These are phyloP conservation scores for Cremastinae sp. DNA, from an alignment of 2,888 invertebrate species.

Conservation along the genomic window DNA sequence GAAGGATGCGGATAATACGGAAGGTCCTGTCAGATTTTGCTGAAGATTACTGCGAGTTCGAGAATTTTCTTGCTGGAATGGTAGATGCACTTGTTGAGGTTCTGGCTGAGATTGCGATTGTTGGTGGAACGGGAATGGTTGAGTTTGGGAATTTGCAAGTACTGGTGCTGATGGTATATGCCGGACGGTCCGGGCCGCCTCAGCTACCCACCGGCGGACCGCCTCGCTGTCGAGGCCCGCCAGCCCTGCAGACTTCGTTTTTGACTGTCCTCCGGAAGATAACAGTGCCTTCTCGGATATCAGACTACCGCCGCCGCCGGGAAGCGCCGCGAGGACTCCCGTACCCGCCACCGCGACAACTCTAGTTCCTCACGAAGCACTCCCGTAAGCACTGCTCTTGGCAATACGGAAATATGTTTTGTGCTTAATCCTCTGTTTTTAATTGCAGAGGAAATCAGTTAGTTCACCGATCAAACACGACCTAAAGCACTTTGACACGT, in stretches of 20 bases:
- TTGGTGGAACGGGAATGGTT: constrained; percentile 67
- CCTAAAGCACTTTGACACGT: background rate
- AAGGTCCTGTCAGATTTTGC: constrained; percentile 64
- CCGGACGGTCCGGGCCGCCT: constrained; percentile 82
- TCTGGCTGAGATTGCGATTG: constrained; percentile 50
- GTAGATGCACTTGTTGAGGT: constrained; percentile 51
- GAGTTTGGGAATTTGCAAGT: constrained; percentile 69
- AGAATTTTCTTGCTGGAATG: constrained; percentile 62
- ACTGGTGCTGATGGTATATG: constrained; percentile 74
- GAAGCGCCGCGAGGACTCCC: constrained; percentile 78
- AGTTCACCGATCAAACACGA: constrained; percentile 16
- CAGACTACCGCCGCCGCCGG: constrained; percentile 70
- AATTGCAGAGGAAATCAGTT: background rate
- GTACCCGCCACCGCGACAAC: constrained; percentile 79
- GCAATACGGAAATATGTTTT: constrained; percentile 73
- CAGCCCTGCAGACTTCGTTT: constrained; percentile 81
- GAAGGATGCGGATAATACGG: constrained; percentile 69
- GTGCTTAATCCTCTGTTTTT: constrained; percentile 58
- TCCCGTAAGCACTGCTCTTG: constrained; percentile 74
- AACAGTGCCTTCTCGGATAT: constrained; percentile 77
- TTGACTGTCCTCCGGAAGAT: constrained; percentile 73
- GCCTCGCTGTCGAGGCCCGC: constrained; percentile 83
- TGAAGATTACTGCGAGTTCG: constrained; percentile 66
- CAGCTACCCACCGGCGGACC: constrained; percentile 83
- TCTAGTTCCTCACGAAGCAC: constrained; percentile 72